These are phyloP conservation scores for Drosophila elegans DNA, from an alignment of 1,140 invertebrate species.

Conservation along the genomic window DNA sequence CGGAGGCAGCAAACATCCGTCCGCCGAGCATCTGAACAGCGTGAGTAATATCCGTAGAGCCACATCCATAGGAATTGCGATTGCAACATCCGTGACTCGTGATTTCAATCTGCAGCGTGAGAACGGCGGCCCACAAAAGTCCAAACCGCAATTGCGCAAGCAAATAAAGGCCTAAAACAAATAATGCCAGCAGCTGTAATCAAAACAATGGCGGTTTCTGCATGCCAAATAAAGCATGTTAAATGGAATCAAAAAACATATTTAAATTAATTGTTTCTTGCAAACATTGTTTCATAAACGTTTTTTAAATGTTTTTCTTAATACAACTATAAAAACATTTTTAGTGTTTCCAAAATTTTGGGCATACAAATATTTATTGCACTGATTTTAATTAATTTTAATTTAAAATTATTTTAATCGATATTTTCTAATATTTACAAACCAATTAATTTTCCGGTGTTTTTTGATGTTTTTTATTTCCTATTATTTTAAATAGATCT, in stretches of 20 bases:
- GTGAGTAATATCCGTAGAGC: slow-evolving; percentile 49
- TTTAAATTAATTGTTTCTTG: no score
- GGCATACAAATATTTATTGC: no score
- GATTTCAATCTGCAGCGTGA: slow-evolving; percentile 45
- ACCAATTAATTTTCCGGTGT: no score
- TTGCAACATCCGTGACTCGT: slow-evolving; percentile 17
- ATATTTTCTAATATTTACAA: no score
- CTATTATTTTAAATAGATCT: no score
- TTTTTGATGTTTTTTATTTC: no score
- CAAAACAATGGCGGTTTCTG: background rate
- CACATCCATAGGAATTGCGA: slow-evolving; percentile 5
- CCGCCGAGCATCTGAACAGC: slow-evolving; percentile 73
- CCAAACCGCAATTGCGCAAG: slow-evolving; percentile 35
- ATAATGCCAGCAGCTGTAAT: background rate
- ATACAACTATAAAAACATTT: no score
- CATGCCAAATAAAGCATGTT: background rate
- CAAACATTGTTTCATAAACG: background rate
- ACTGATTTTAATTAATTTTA: no score
- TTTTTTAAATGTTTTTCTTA: no score
- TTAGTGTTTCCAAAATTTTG: no score
- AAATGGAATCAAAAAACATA: no score
- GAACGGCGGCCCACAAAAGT: slow-evolving; percentile 37
- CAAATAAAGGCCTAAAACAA: slow-evolving; percentile 1
- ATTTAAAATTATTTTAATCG: no score
- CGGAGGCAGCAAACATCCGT: slow-evolving; percentile 73